Evolutionary conservation across 1,140 invertebrate species (phyloP), one percentile per base, ranked within the genome.

Genomic region (Drosophila ohnishii): DNA sequence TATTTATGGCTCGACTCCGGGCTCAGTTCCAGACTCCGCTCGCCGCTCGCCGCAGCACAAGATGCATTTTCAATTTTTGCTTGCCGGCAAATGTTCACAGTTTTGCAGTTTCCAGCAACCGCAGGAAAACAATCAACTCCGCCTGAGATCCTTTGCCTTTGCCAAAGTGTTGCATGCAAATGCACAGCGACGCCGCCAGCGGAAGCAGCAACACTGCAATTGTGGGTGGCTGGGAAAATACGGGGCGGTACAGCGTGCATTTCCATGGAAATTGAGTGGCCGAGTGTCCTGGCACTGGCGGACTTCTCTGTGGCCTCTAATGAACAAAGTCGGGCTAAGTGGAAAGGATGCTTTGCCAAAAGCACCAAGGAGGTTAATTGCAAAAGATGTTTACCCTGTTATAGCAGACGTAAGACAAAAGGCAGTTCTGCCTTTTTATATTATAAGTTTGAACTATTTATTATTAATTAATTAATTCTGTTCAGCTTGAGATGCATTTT

Each of bases 91-190:
- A 83, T 79, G 77, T 66, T 84, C 76, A 80, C 80, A 76, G 74
- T 67, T 84, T 80, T 83, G 75, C 80, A 84, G 80, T 65, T 79
- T 60, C 37, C 47, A 76, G 80, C 62, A 83, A 81, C 80, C 80
- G 80, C 80, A 83, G 76, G 76, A 84, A 83, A 84, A 85, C 80
- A 84, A 84, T 84, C 80, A 85, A 80, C 80, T 47, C 55, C 34
- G 69, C 25, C 51, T 67, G 75, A 63, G 40, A 30, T 56, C 25
- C 53, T 28, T 34, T 39, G 13, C 53, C 71, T 60, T 40, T 76
- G 47, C 60, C 61, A 58, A 48, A 69, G 74, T 80, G 81, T 85
- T 85, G 80, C 76, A 84, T 84, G 80, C 77, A 84, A 84, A 84
- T 84, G 80, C 80, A 69, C 25, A 45, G 37, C 55, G 25, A 28